Percentiles rank a stretch among this genome's conserved stretches.
phyloP scores from a whole-genome alignment of 2,797 vertebrate species.

The Tangara arthus region DNA sequence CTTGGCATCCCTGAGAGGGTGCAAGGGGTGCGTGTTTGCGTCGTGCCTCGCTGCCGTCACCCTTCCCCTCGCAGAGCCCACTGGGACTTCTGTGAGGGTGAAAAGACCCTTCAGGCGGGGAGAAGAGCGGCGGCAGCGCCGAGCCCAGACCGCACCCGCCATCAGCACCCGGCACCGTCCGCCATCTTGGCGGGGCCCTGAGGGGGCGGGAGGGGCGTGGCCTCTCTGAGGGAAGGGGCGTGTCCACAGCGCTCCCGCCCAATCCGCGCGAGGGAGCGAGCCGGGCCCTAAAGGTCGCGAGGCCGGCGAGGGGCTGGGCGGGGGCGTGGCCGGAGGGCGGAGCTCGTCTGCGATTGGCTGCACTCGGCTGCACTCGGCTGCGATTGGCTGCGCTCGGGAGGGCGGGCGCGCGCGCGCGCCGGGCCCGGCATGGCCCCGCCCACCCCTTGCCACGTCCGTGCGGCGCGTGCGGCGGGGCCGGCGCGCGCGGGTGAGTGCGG shows the following conservation, averaged over 20 bases:
- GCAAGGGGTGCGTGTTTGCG: rapidly evolving
- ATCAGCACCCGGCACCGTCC: rapidly evolving
- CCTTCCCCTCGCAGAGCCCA: background rate
- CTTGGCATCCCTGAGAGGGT: rapidly evolving
- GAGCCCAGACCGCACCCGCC: rapidly evolving
- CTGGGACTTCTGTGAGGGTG: rapidly evolving
- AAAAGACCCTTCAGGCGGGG: too few species aligned
- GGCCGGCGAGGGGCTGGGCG: rapidly evolving
- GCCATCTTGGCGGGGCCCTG: rapidly evolving
- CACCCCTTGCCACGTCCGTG: conserved; percentile 6
- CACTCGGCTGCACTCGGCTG: rapidly evolving
- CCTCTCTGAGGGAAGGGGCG: rapidly evolving
- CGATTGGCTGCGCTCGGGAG: background rate
- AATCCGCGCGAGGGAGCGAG: background rate
- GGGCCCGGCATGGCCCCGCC: background rate
- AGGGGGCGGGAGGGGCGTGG: background rate
- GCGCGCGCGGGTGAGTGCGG: background rate
- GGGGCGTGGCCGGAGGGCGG: background rate
- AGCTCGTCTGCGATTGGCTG: background rate
- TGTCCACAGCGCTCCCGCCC: rapidly evolving
- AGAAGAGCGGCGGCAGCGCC: rapidly evolving
- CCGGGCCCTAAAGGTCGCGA: background rate
- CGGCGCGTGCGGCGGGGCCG: background rate
- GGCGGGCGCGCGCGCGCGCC: background rate
- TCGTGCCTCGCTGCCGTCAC: background rate